Evolutionary conservation across 1,140 invertebrate species (phyloP), one percentile per base, ranked within the genome.

Genomic region (Saxidomus purpurata): DNA sequence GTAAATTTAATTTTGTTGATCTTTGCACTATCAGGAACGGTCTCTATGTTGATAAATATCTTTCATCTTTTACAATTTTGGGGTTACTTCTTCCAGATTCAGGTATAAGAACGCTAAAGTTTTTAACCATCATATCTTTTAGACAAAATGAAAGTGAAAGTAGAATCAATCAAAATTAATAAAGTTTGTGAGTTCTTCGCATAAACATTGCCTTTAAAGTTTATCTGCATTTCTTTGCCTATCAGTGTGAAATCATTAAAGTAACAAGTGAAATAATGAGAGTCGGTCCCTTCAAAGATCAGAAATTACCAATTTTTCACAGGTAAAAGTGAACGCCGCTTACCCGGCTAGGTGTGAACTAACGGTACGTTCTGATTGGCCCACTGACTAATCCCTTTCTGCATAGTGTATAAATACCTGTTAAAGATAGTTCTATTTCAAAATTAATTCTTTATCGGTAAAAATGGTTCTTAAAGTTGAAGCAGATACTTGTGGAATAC

Each of bases 401-500:
- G 55, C 34, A 71, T 28, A n/a, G 25, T n/a, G 77, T 88, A 88
- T 88, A 88, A 49, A 88, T 88, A 88, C 86, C 63, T 88, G 61
- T 28, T 43, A 71, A 69, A 88, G 61, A 81, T 88, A 88, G 86
- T 88, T 52, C 86, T 55, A 81, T 67, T 79, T 63, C 63, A 80
- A 88, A 88, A 69, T 38, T 81, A 71, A 63, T 88, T 40, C 74
- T 69, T 47, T 81, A 61, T 63, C 40, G 76, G 22, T 31, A 81
- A 88, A 87, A 80, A 88, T 88, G 86, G 86, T 88, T 31, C 74
- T 88, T 79, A 88, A 88, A 71, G 77, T 88, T 49, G 86, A 88
- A 81, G 76, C 86, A 49, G 86, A 88, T 69, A 69, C 52, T 25
- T 81, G 59, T 88, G 59, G 52, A 13, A 59, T 31, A 1, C 59